phyloP scores from a whole-genome alignment of 2,888 invertebrate species.

The Plemyria rubiginata region DNA sequence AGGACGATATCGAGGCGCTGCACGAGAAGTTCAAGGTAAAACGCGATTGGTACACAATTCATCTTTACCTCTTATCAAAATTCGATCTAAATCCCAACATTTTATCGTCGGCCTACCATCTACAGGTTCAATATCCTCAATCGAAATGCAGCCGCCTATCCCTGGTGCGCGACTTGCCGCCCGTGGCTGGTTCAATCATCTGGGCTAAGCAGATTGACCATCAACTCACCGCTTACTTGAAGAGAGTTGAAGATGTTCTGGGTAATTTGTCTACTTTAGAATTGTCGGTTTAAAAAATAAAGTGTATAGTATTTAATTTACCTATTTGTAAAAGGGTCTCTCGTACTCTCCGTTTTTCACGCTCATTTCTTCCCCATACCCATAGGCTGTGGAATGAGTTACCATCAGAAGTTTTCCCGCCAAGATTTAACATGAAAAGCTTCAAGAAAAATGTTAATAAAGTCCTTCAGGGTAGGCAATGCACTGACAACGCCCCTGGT shows the following conservation, averaged over 20 bases:
- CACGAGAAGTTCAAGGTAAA: conserved; percentile 98
- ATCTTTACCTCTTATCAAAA: not conserved
- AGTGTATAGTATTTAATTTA: too few species aligned
- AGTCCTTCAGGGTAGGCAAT: too few species aligned
- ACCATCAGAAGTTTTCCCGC: too few species aligned
- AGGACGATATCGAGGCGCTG: conserved; percentile 98
- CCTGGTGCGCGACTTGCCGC: conserved; percentile 96
- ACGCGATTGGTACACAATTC: too few species aligned
- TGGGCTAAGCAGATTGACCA: conserved; percentile 99
- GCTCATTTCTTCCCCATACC: too few species aligned
- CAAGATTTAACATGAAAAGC: too few species aligned
- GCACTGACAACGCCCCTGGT: too few species aligned
- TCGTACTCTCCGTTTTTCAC: too few species aligned
- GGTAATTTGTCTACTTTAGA: conserved; percentile 80
- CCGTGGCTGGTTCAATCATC: conserved; percentile 98
- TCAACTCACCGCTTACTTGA: conserved; percentile 97
- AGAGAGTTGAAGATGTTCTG: conserved; percentile 98
- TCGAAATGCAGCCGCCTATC: conserved; percentile 97
- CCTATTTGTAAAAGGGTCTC: too few species aligned
- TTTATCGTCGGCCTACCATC: not conserved
- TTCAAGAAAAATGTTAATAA: too few species aligned
- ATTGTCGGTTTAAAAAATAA: too few species aligned
- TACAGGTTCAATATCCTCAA: conserved; percentile 95
- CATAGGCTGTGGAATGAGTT: too few species aligned
- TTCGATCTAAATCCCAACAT: not conserved